Percentiles rank a stretch among this genome's conserved stretches.
These are phyloP conservation scores for Polyergus mexicanus DNA, from an alignment of 1,140 invertebrate genomes.

Conservation along the genomic window DNA sequence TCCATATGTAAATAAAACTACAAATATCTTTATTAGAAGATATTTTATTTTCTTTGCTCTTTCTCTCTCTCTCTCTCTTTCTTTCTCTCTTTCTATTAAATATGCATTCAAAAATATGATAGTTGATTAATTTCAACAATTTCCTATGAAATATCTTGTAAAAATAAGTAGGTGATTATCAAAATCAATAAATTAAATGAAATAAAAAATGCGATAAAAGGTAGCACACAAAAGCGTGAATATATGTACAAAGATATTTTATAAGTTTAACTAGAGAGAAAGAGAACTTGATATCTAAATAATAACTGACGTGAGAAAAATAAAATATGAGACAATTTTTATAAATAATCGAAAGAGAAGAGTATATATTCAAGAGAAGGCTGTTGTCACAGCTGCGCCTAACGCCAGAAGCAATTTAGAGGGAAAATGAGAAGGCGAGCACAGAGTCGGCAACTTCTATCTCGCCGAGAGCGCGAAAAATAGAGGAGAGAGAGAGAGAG, in stretches of 20 bases:
- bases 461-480: constrained; percentile 25
- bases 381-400: constrained; percentile 49
- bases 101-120: too few species aligned
- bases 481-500: not conserved
- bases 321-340: constrained; percentile 10
- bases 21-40: too few species aligned
- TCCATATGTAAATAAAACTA: too few species aligned
- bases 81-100: too few species aligned
- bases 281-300: not conserved
- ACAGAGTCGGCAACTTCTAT: not conserved
- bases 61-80: too few species aligned
- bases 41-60: too few species aligned
- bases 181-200: not conserved
- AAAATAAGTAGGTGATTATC: not conserved
- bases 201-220: not conserved
- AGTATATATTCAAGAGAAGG: not conserved
- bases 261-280: not conserved
- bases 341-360: constrained; percentile 34
- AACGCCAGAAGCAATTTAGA: constrained; percentile 49
- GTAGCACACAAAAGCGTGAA: not conserved
- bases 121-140: too few species aligned
- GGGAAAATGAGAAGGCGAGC: constrained; percentile 40
- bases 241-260: not conserved
- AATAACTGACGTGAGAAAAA: not conserved
- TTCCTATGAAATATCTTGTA: too few species aligned